Base-by-base conservation (phyloP, 2,888 invertebrate genomes). In the Glaucopsyche alexis region DNA sequence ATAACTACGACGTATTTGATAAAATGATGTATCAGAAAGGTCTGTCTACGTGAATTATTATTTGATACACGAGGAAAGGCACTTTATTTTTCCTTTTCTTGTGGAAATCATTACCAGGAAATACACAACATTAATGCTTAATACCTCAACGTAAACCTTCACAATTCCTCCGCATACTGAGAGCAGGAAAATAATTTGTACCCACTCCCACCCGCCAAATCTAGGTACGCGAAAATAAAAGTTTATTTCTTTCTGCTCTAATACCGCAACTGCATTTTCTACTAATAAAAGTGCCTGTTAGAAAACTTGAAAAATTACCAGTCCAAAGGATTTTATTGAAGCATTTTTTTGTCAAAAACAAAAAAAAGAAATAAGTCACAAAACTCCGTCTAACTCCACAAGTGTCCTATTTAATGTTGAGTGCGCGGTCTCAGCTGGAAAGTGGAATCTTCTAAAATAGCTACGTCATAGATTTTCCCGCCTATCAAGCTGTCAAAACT, bases 31-130 rank as follows among this genome's bases (percentile, higher is more conserved):
- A 55, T 9, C 19, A 55, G 19, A 4, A 42, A 42, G 11, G 11
- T 19, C 9, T 16, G 19, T 55, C 29, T 60, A 38, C 29, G 14
- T 14, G 60, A 9, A 60, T 60, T 38, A 19, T 60, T 60, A 60
- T 60, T 60, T 38, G 13, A 60, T 60, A 60, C 60, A 14, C 55
- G 19, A 19, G 60, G 29, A 60, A 60, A 7, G 13, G 29, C 14
- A 29, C 29, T 14, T 9, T 60, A 6, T 38, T 38, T 60, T 60
- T 38, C 13, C 29, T 60, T 29, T 60, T 29, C 60, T 14, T 16
- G 29, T 29, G 60, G 29, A 60, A 60, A 60, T 60, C 60, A 60
- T 60, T 38, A 13, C 29, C 29, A 60, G 60, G 60, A 60, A 60
- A 38, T 60, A 60, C 38, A 38, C 38, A 29, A 60, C 60, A 60